phyloP scores from a whole-genome alignment of 2,888 invertebrate species.

The Amphimallon solstitiale region DNA sequence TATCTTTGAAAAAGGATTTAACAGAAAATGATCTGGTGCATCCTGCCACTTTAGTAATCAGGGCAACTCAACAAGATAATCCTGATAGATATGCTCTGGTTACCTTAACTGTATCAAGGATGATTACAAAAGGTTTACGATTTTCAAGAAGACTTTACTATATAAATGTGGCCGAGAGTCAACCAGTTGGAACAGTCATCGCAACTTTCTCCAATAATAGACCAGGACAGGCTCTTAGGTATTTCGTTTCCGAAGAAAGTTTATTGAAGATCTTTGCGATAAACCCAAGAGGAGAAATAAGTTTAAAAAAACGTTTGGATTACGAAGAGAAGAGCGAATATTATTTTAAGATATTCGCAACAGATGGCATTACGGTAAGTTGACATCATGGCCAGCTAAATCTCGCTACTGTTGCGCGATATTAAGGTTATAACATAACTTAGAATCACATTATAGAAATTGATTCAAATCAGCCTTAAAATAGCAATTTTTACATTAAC shows the following conservation, averaged over 20 bases:
- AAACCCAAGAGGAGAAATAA: slow-evolving; percentile 81
- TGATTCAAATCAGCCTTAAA: too few relatives aligned
- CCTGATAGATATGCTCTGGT: slow-evolving; percentile 87
- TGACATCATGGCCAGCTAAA: background rate
- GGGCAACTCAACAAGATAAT: slow-evolving; percentile 81
- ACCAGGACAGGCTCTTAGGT: slow-evolving; percentile 74
- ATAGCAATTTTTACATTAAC: too few relatives aligned
- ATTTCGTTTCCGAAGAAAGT: slow-evolving; percentile 79
- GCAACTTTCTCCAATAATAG: slow-evolving; percentile 75
- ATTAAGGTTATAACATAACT: too few relatives aligned
- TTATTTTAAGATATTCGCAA: slow-evolving; percentile 82
- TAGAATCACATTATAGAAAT: too few relatives aligned
- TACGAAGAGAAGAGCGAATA: slow-evolving; percentile 79
- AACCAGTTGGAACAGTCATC: slow-evolving; percentile 78
- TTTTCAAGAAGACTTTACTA: slow-evolving; percentile 79
- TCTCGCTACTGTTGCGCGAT: too few relatives aligned
- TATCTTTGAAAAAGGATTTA: slow-evolving; percentile 69
- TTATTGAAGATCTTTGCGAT: slow-evolving; percentile 81
- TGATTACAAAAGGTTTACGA: slow-evolving; percentile 62
- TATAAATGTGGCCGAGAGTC: slow-evolving; percentile 79
- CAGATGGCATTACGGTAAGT: slow-evolving; percentile 79
- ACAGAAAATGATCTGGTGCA: slow-evolving; percentile 71
- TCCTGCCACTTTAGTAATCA: slow-evolving; percentile 83
- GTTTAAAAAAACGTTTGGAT: slow-evolving; percentile 79
- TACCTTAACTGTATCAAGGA: slow-evolving; percentile 76